Percentiles rank a stretch among this genome's conserved stretches.
phyloP scores from a whole-genome alignment of 2,113 vertebrate genomes.

The Mus spicilegus region DNA sequence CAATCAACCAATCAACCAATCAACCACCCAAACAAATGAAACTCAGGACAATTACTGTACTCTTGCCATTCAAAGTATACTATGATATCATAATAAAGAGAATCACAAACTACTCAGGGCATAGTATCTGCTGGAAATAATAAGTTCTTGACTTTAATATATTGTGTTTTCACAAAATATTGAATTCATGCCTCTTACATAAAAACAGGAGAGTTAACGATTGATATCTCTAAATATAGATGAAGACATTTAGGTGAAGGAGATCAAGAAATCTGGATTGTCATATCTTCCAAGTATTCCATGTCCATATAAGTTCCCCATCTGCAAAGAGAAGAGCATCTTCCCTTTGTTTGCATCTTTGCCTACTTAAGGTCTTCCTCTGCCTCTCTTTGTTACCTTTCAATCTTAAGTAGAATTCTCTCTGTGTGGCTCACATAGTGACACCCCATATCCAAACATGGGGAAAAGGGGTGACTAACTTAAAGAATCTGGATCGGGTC shows the following conservation, averaged over 20 bases:
- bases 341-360: background rate
- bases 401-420: background rate
- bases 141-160: background rate
- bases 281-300: background rate
- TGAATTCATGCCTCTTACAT: background rate
- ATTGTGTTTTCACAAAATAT: background rate
- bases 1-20: too few relatives aligned
- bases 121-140: background rate
- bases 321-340: background rate
- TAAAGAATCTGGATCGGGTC: background rate
- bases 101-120: background rate
- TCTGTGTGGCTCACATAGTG: background rate
- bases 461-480: background rate
- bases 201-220: background rate
- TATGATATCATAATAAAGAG: background rate
- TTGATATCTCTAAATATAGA: background rate
- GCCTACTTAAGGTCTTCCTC: background rate
- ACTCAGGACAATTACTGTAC: background rate
- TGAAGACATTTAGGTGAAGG: background rate
- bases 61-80: background rate
- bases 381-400: background rate
- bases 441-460: background rate
- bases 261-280: background rate
- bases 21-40: background rate
- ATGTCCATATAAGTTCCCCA: background rate